These are phyloP conservation scores for Tragulus kanchil DNA, from an alignment of 2,113 vertebrate species.

Conservation along the genomic window DNA sequence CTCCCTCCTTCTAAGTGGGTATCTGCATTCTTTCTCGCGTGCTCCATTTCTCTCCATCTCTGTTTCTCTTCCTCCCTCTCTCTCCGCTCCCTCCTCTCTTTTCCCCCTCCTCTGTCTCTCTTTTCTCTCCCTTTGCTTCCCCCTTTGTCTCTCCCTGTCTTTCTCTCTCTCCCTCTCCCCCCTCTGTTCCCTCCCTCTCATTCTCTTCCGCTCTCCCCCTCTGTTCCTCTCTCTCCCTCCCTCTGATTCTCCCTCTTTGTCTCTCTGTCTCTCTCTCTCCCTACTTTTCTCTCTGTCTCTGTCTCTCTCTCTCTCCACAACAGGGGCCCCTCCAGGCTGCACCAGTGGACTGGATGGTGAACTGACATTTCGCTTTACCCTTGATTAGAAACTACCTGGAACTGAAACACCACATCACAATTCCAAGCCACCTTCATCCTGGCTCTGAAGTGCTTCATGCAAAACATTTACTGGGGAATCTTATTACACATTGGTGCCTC, in stretches of 20 bases:
- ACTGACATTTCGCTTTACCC: constrained; percentile 79
- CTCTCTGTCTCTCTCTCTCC: not conserved
- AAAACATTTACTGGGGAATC: constrained; percentile 90
- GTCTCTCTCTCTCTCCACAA: not conserved
- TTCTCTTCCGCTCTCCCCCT: not conserved
- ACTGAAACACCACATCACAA: constrained; percentile 88
- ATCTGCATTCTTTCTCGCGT: not conserved
- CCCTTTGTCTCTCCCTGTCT: not conserved
- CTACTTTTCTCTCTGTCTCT: not conserved
- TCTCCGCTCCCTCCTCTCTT: not conserved
- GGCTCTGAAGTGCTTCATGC: constrained; percentile 87
- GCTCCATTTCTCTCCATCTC: not conserved
- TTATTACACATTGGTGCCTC: constrained; percentile 86
- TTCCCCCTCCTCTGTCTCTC: not conserved
- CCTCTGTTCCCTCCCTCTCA: no score
- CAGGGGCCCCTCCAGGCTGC: not conserved
- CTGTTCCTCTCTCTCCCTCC: not conserved
- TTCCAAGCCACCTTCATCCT: constrained; percentile 85
- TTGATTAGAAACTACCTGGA: constrained; percentile 89
- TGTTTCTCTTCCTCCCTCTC: not conserved
- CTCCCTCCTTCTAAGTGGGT: fast-evolving
- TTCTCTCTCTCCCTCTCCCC: not conserved
- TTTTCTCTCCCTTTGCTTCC: not conserved
- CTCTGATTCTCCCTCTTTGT: not conserved
- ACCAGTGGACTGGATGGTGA: constrained; percentile 62